Conservation (phyloP, 2,113 vertebrate species). For the Erythrocebus patas region DNA sequence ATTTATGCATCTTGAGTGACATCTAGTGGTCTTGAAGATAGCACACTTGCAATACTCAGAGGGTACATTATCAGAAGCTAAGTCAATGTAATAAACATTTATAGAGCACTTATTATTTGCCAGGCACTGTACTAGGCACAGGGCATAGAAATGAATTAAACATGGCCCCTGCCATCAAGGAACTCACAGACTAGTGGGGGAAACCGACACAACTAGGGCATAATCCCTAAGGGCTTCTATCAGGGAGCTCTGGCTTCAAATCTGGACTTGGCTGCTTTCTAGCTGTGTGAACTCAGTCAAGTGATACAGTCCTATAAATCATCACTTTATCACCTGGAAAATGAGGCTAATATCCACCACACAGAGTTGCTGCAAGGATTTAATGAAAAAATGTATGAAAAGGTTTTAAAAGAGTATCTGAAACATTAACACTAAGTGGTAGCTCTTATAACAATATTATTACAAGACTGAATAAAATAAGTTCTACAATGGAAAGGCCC, state of each 20-base stretch:
- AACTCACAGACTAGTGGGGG: conserved; percentile 7
- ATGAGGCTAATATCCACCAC: not conserved
- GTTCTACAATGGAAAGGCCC: not conserved
- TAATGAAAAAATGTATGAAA: conserved; percentile 2
- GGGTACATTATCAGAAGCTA: not conserved
- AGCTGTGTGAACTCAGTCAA: not conserved
- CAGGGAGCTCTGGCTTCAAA: not conserved
- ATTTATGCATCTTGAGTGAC: conserved; percentile 68
- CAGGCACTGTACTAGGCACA: conserved; percentile 54
- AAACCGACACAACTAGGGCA: not conserved
- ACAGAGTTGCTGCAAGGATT: conserved; percentile 1
- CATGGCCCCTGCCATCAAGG: not conserved
- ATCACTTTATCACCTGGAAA: not conserved
- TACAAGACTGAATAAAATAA: not conserved
- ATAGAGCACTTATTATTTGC: conserved; percentile 38
- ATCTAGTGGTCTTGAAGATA: conserved; percentile 72
- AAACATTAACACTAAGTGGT: not conserved
- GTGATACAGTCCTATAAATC: not conserved
- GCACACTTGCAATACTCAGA: conserved; percentile 8
- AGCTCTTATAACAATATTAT: not conserved
- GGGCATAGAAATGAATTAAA: conserved; percentile 53
- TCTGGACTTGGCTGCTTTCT: not conserved
- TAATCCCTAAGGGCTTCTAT: not conserved
- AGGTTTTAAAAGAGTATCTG: not conserved
- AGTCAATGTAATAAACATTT: not conserved